Conservation (phyloP, 1,140 invertebrate genomes). For the Leptinotarsa texana region DNA sequence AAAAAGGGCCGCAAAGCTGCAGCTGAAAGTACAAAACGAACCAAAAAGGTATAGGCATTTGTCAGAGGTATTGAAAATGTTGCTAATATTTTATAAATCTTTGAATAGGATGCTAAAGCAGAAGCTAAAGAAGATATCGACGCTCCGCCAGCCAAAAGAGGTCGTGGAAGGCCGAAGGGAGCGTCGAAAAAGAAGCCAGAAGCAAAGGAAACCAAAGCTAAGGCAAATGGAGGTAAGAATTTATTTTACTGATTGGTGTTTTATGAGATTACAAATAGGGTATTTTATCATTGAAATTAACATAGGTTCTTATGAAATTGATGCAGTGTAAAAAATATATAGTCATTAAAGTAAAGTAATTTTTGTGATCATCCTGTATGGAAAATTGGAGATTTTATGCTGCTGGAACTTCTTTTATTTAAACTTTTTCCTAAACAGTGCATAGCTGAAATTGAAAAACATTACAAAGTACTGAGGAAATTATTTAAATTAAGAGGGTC, state of each 20-base stretch:
- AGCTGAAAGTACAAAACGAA: conserved; percentile 37
- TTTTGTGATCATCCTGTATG: too few relatives aligned
- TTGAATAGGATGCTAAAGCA: conserved; percentile 29
- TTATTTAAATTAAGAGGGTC: too few relatives aligned
- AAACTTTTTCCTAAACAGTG: too few relatives aligned
- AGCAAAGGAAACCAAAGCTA: conserved; percentile 25
- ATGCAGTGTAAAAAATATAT: background rate
- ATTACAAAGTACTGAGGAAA: too few relatives aligned
- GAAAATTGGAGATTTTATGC: too few relatives aligned
- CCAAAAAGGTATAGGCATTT: conserved; percentile 35
- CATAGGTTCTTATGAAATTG: background rate
- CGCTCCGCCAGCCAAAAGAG: conserved; percentile 39
- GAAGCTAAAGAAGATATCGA: conserved; percentile 34
- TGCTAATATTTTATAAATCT: conserved; percentile 1
- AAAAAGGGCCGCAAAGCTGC: conserved; percentile 42
- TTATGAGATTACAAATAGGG: background rate
- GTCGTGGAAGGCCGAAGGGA: conserved; percentile 41
- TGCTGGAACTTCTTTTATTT: too few relatives aligned
- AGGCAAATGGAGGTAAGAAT: conserved; percentile 40
- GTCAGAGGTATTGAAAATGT: background rate
- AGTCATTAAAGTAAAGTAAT: background rate
- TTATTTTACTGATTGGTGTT: background rate
- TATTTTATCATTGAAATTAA: background rate
- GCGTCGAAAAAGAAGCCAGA: conserved; percentile 31
- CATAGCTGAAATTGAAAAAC: too few relatives aligned